Percentiles rank a stretch among this genome's conserved stretches.
These are phyloP conservation scores for Apis dorsata DNA, from an alignment of 1,140 invertebrate genomes.

Conservation along the genomic window DNA sequence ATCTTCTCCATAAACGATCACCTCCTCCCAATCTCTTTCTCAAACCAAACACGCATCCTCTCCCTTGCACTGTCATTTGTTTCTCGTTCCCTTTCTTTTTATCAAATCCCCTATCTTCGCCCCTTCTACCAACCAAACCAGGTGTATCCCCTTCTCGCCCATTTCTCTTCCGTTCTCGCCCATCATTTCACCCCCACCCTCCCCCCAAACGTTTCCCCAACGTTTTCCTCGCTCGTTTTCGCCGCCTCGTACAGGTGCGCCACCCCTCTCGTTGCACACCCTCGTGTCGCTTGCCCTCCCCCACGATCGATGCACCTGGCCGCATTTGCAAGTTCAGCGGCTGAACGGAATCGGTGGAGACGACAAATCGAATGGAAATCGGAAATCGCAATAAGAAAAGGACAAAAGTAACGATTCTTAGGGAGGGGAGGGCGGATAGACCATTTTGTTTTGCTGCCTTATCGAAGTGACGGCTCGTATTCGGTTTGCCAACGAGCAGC, in stretches of 20 bases:
- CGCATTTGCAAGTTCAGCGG: conserved; percentile 52
- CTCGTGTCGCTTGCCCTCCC: not conserved
- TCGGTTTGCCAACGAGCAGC: conserved; percentile 22
- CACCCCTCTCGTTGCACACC: not conserved
- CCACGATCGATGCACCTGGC: conserved; percentile 50
- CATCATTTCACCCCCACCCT: conserved; percentile 1
- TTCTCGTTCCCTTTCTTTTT: conserved; percentile 3
- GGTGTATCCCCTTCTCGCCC: not conserved
- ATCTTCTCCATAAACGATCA: not conserved
- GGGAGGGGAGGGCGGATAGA: not conserved
- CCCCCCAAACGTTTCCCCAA: not conserved
- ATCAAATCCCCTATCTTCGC: not conserved
- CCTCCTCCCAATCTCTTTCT: not conserved
- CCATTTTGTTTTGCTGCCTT: conserved; percentile 44
- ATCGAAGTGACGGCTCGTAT: conserved; percentile 4
- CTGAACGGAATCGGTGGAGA: conserved; percentile 40
- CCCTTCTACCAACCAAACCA: not conserved
- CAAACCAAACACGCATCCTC: not conserved
- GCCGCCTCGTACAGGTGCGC: conserved; percentile 8
- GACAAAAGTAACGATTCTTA: conserved; percentile 27
- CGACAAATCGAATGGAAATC: conserved; percentile 49
- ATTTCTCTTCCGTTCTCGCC: conserved; percentile 18
- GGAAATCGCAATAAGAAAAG: conserved; percentile 48
- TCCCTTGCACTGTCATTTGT: conserved; percentile 16
- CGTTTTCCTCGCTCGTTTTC: conserved; percentile 18